Percentiles rank a stretch among this genome's conserved stretches.
phyloP scores from a whole-genome alignment of 2,113 vertebrate genomes.

The Ardeotis arabs region DNA sequence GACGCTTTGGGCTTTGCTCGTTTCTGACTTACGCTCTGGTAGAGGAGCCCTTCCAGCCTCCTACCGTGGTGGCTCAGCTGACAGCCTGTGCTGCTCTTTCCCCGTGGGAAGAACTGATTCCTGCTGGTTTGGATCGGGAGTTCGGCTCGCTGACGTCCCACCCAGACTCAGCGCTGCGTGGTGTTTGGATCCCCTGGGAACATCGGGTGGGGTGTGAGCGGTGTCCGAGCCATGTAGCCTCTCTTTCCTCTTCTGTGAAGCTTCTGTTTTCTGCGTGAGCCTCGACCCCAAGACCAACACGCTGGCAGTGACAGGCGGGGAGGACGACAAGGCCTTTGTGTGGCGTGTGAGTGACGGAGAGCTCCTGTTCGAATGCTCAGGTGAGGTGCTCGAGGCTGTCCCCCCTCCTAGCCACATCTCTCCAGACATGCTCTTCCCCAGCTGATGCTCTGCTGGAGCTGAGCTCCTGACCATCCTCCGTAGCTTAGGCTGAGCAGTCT shows the following conservation, averaged over 20 bases:
- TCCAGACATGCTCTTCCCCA: fast-evolving
- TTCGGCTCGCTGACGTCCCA: fast-evolving
- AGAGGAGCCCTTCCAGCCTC: neutral
- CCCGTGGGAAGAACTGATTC: fast-evolving
- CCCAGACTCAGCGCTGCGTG: fast-evolving
- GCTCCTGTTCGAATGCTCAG: conserved; percentile 89
- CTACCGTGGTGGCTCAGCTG: fast-evolving
- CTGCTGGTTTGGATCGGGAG: neutral
- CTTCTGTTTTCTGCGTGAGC: conserved; percentile 91
- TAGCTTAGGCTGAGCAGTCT: neutral
- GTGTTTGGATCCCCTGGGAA: neutral
- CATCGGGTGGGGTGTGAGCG: fast-evolving
- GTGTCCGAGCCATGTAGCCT: fast-evolving
- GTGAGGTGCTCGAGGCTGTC: conserved; percentile 57
- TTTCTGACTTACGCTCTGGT: fast-evolving
- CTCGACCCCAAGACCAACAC: conserved; percentile 89
- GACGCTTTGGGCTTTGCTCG: neutral
- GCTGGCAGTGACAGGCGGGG: conserved; percentile 89
- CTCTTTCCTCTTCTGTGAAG: neutral
- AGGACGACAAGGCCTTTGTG: conserved; percentile 92
- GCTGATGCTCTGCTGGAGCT: neutral
- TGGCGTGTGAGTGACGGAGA: conserved; percentile 91
- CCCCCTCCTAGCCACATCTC: fast-evolving
- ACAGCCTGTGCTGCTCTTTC: neutral
- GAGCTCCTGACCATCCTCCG: fast-evolving